These are phyloP conservation scores for Hydraecia micacea DNA, from an alignment of 2,888 invertebrate species.

Conservation along the genomic window DNA sequence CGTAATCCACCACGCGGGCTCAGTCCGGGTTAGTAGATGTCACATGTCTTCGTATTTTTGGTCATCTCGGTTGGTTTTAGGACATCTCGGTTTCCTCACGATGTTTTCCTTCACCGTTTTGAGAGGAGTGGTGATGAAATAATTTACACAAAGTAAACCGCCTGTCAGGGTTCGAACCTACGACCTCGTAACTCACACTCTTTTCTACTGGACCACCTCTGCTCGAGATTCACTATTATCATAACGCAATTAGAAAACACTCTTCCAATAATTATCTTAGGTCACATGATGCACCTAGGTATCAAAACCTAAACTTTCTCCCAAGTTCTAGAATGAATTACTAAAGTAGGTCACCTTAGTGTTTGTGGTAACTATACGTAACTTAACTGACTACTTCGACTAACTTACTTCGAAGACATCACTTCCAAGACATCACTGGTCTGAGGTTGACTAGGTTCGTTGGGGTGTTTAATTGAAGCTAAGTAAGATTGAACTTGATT, in stretches of 20 bases:
- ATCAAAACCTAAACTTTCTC: conserved; percentile 12
- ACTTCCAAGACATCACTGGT: conserved; percentile 31
- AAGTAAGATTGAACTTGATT: conserved; percentile 5
- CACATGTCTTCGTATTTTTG: too few relatives aligned
- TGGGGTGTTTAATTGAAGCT: conserved; percentile 17
- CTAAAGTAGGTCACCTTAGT: conserved; percentile 46
- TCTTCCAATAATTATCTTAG: neutral
- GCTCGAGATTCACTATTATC: too few relatives aligned
- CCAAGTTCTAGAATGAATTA: conserved; percentile 32
- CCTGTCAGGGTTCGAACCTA: too few relatives aligned
- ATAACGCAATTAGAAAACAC: neutral
- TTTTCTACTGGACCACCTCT: too few relatives aligned
- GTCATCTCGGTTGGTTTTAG: too few relatives aligned
- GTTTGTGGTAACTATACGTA: conserved; percentile 23
- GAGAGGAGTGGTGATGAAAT: neutral
- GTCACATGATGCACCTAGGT: neutral
- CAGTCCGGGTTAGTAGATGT: too few relatives aligned
- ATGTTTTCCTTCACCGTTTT: neutral
- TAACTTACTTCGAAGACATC: conserved; percentile 40
- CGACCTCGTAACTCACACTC: too few relatives aligned
- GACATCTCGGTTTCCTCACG: too few relatives aligned
- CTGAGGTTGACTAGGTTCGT: neutral
- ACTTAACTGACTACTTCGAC: conserved; percentile 17
- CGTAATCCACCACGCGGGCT: too few relatives aligned
- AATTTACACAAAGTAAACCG: neutral